Percentiles rank a stretch among this genome's conserved stretches.
phyloP scores from a whole-genome alignment of 2,113 vertebrate genomes.

The Chloebia gouldiae region DNA sequence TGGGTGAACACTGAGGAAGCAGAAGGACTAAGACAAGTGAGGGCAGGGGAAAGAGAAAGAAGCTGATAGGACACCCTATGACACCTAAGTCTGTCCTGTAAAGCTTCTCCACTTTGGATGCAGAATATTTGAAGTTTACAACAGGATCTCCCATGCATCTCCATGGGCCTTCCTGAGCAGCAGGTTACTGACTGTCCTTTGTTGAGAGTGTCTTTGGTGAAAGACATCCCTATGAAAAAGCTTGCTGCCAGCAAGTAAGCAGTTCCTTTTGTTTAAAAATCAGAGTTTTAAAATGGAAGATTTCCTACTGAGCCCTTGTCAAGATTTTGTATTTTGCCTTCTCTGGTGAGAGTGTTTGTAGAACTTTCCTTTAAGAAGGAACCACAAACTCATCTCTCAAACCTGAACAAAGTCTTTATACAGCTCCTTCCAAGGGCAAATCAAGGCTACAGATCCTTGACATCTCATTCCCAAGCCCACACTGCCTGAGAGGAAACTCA shows the following conservation, averaged over 20 bases:
- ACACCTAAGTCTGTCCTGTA: background rate
- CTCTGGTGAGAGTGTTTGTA: background rate
- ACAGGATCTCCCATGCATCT: background rate
- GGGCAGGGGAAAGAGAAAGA: background rate
- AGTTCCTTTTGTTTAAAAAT: background rate
- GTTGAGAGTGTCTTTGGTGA: background rate
- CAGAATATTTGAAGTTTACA: background rate
- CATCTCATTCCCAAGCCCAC: background rate
- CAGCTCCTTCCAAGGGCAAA: background rate
- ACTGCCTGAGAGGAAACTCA: background rate
- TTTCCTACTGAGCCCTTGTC: background rate
- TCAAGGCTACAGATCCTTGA: background rate
- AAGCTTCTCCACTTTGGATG: background rate
- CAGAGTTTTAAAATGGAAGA: background rate
- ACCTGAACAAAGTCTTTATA: background rate
- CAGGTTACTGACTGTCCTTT: background rate
- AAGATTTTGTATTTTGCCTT: background rate
- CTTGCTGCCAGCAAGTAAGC: background rate
- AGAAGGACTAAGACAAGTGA: background rate
- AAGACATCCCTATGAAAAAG: background rate
- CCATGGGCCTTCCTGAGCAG: background rate
- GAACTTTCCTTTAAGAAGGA: background rate
- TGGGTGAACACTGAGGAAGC: background rate
- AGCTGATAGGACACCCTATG: background rate
- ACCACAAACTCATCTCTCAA: background rate